Conservation (phyloP, 2,888 invertebrate species). For the Eulithis prunata region DNA sequence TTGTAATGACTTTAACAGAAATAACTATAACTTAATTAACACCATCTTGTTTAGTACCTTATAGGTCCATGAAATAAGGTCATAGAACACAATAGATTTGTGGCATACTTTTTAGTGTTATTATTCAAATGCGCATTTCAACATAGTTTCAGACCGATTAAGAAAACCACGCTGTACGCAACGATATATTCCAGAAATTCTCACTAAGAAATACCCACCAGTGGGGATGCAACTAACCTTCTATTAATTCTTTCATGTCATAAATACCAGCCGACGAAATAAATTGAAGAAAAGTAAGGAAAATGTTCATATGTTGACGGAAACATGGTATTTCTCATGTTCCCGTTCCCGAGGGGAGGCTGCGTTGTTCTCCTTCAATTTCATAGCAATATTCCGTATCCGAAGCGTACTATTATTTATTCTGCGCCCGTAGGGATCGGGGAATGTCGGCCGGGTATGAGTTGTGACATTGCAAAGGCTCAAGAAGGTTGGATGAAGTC, state of each 20-base stretch:
- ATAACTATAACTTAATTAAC: no score
- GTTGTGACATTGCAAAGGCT: constrained; percentile 36
- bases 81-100: no score
- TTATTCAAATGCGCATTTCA: no score
- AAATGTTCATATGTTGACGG: constrained; percentile 45
- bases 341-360: constrained; percentile 45
- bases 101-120: no score
- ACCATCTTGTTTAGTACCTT: no score
- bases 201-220: no score
- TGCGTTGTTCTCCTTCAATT: constrained; percentile 60
- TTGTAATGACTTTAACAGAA: not conserved
- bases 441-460: constrained; percentile 39
- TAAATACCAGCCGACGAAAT: not conserved
- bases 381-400: constrained; percentile 64
- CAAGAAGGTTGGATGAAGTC: constrained; percentile 18
- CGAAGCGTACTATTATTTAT: constrained; percentile 26
- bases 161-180: no score
- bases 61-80: no score
- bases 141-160: no score
- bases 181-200: no score
- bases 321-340: constrained; percentile 43
- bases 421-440: constrained; percentile 27
- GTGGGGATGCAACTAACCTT: no score
- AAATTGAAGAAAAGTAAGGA: constrained; percentile 26
- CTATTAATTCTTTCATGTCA: not conserved